A percentile compares a stretch with the other conserved stretches of the same genome.
These are phyloP conservation scores for Dromiciops gliroides DNA, from an alignment of 2,113 vertebrate species.

Conservation along the genomic window DNA sequence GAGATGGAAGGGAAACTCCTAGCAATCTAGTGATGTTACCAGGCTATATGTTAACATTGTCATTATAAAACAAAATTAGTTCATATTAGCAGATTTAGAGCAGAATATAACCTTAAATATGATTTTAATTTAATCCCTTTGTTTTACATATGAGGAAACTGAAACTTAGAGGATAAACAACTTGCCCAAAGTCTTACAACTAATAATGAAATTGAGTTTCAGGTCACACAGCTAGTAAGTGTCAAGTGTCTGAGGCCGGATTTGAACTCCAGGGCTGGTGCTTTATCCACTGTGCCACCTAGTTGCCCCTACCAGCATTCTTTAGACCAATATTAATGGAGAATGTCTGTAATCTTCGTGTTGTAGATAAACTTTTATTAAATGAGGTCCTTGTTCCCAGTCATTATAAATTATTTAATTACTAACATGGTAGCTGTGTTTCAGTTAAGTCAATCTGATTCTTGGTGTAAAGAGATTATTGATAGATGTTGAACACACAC, in stretches of 20 bases:
- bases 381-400: not conserved
- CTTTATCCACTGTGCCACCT: too few species aligned
- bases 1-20: not conserved
- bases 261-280: too few species aligned
- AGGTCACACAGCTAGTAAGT: too few species aligned
- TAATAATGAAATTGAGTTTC: not conserved
- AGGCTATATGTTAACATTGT: not conserved
- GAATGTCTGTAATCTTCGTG: not conserved
- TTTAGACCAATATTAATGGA: not conserved
- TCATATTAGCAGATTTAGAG: not conserved
- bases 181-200: not conserved
- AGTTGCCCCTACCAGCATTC: not conserved
- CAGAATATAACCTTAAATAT: not conserved
- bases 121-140: not conserved
- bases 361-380: not conserved
- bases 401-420: not conserved
- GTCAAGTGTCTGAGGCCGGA: too few species aligned
- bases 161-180: not conserved
- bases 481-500: not conserved
- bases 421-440: not conserved
- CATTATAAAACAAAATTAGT: not conserved
- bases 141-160: not conserved
- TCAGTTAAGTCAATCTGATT: not conserved
- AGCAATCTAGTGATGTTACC: not conserved
- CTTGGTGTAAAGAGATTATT: not conserved